These are phyloP conservation scores for Tuta absoluta DNA, from an alignment of 2,888 invertebrate genomes.

Conservation along the genomic window DNA sequence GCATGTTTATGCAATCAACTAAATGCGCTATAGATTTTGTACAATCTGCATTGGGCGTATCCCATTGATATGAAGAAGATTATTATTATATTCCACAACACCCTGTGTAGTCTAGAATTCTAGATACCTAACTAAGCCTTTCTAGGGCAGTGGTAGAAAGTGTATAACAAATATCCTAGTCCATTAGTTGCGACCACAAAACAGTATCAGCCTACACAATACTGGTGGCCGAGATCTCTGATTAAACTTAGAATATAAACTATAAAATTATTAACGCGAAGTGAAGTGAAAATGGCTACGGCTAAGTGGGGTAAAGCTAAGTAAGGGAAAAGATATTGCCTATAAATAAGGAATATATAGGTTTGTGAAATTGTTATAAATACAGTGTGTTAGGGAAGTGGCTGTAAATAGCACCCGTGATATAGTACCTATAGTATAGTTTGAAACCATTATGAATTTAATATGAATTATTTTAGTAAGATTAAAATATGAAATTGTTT, in stretches of 20 bases:
- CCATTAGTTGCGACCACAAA: constrained; percentile 56
- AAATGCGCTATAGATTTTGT: too few species aligned
- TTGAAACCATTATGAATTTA: too few species aligned
- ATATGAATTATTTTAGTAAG: too few species aligned
- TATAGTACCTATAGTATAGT: too few species aligned
- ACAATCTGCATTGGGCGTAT: too few species aligned
- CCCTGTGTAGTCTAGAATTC: too few species aligned
- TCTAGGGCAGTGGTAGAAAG: constrained; percentile 68
- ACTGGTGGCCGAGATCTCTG: constrained; percentile 25
- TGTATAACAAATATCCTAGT: constrained; percentile 55
- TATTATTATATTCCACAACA: too few species aligned
- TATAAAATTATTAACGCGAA: constrained; percentile 5
- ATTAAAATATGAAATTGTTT: too few species aligned
- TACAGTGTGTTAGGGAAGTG: too few species aligned
- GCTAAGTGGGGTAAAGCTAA: background rate
- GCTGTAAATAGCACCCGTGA: too few species aligned
- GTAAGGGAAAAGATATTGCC: background rate
- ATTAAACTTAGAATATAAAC: background rate
- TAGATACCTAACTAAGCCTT: constrained; percentile 36
- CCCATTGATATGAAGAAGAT: too few species aligned
- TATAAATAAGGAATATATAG: background rate
- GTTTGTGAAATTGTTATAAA: background rate
- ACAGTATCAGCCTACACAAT: constrained; percentile 24
- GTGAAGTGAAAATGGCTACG: constrained; percentile 3
- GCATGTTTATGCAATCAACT: too few species aligned